Evolutionary conservation across 2,797 vertebrate genomes (phyloP), one percentile per base, ranked within the genome.

Genomic region (Paratrypauchen microcephalus): DNA sequence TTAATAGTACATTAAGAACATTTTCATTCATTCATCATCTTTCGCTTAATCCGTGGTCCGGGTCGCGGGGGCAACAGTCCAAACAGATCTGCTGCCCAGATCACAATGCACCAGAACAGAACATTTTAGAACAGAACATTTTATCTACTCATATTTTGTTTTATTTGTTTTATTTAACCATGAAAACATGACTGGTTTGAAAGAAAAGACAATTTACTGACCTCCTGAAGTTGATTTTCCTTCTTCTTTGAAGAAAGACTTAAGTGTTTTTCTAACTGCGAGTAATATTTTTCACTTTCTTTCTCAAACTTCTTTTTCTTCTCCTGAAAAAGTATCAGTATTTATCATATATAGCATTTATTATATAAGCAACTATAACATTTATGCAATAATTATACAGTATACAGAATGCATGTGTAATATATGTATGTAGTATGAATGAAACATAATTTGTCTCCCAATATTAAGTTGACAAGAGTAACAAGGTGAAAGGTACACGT

Each of bases 291-390:
- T 76, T 99, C 97, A 55, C 96, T 95, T 79, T 99, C 97, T 74
- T 99, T 98, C 85, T 99, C 98, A 81, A 99, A 99, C 89, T 96
- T 99, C 82, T 99, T 99, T 86, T 90, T 97, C 79, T 94, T 94
- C 52, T 99, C 97, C 96, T 97, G 88, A 18, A 84, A 64, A 90
- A 13, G 45, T 57, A 5, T 7, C 7, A 36, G 56, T 12, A 72
- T 21, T 41, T 16, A 30, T 2, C 4, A 28, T 52, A 55, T 9
- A 15, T 36, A 36, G 32, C 2, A 12, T 24, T 23, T 15, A 23
- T 56, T 56, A 56, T n/a, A 8, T 55, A 54, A 55, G 4, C 4
- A 57, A 57, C 23, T 26, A 57, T 21, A 61, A 60, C 16, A 1
- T n/a, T 52, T 55, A 55, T 23, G 4, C 21, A 55, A 9, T 21